Evolutionary conservation across 2,888 invertebrate species (phyloP), one percentile per base, ranked within the genome.

Genomic region (Xestia rhomboidea): DNA sequence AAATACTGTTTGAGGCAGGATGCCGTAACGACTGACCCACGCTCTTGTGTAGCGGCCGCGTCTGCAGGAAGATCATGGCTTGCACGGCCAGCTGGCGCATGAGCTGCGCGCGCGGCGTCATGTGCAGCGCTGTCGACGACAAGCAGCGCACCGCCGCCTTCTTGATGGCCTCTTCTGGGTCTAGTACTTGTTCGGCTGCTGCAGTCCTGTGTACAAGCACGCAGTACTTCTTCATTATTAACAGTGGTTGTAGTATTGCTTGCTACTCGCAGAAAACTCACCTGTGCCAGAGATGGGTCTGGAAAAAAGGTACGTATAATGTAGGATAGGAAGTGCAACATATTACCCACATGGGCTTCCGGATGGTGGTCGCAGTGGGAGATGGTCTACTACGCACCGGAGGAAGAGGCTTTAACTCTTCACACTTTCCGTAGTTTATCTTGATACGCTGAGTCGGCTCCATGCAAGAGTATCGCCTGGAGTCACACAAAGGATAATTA

Each of bases 41-140:
- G 8, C 6, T 13, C 93, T 93, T 94, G 78, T 89, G 87, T 74
- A 82, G 83, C 44, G 94, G 93, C 7, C 73, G 74, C 98, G 96
- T 0, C 97, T 97, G 93, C 46, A 99, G 95, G 93, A 98, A 98
- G 72, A 98, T 90, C 92, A 98, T 97, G 79, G 97, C 97, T 92
- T 98, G 97, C 72, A 97, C 97, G 51, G 98, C 97, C 41, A 97
- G 95, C 71, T 94, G 95, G 84, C 97, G 94, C 92, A 97, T 92
- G 86, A 76, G 71, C 81, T 91, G 93, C 83, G 95, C 94, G 64
- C 93, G 93, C 85, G 87, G 46, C 15, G 97, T 97, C 91, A 96
- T 90, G 69, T 92, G 10, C 78, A 95, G 95, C 18, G 91, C 82
- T 18, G 57, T 13, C n/a, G 80, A 51, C 1, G 97, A 95, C 84